Evolutionary conservation across 2,888 invertebrate genomes (phyloP), one percentile per base, ranked within the genome.

Genomic region (Stenodera caucasica): DNA sequence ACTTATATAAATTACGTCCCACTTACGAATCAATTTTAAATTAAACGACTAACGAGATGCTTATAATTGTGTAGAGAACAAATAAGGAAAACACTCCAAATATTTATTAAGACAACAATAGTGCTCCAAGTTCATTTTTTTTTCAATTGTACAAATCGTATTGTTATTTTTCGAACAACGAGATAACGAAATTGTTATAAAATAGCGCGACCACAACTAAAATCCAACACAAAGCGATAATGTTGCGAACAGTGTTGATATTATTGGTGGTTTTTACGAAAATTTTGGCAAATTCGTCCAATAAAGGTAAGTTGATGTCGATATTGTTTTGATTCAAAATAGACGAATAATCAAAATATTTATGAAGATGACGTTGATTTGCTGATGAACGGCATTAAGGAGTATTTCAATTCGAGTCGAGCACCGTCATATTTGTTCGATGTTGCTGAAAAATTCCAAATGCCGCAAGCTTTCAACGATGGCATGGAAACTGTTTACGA

Each of bases 401-500:
- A 74, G 29, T 72, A 67, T 50, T 51, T 69, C 30, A 49, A 54
- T 40, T 72, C 70, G 0, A 66, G 66, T 15, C 55, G 57, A 11
- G 50, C 64, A 33, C 66, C 73, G 2, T 12, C 26, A 7, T 64
- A 70, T 53, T 60, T 73, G 1, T 45, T 64, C 15, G 40, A 67
- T 32, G 64, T 67, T 0, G 49, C 70, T 0, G 52, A 58, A 15
- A 21, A 54, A 0, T 61, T 68, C 15, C 66, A 70, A 54, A 56
- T 71, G 12, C 70, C 71, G 1, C 61, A 70, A 14, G 58, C 70
- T 12, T 70, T 74, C 26, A 50, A 68, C n/a, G 63, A 64, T 12
- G 58, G 52, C 2, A 50, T 26, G 14, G 55, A 60, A 26, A 30
- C 45, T 15, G 49, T 21, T 1, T 60, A 57, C 29, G 57, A 64